Evolutionary conservation across 2,797 vertebrate species (phyloP).

Genomic region (Helicolenus hilgendorfi): DNA sequence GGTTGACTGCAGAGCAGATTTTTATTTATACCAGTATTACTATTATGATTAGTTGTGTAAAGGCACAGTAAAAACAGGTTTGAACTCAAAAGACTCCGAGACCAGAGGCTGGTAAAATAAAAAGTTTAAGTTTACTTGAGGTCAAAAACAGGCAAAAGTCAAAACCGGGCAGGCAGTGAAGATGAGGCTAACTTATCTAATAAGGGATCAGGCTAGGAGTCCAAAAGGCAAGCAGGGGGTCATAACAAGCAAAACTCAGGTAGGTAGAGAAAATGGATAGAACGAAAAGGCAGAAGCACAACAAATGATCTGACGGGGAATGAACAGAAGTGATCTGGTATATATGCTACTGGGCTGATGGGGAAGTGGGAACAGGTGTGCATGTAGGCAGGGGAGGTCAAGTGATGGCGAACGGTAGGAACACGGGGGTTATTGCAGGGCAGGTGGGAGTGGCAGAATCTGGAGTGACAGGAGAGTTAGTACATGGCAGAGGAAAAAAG

Average conservation of each 20-base stretch:
- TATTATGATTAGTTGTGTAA: background rate
- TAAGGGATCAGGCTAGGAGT: background rate
- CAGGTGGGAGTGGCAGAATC: background rate
- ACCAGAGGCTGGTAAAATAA: background rate
- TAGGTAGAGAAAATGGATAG: background rate
- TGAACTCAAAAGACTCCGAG: background rate
- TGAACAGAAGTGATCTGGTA: background rate
- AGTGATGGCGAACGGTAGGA: background rate
- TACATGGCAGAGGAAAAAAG: background rate
- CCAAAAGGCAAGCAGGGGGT: background rate
- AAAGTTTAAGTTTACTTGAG: background rate
- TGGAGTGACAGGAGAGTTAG: background rate
- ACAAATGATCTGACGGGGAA: background rate
- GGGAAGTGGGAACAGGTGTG: background rate
- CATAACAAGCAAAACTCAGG: background rate
- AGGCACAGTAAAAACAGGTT: background rate
- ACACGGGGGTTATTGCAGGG: background rate
- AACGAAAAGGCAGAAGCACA: background rate
- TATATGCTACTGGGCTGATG: background rate
- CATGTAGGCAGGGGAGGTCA: background rate
- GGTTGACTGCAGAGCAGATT: background rate
- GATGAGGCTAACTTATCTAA: background rate
- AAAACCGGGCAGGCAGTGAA: background rate
- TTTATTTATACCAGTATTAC: background rate
- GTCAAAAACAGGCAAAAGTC: background rate